Evolutionary conservation across 2,113 vertebrate genomes (phyloP).

Genomic region (Leucopsar rothschildi): DNA sequence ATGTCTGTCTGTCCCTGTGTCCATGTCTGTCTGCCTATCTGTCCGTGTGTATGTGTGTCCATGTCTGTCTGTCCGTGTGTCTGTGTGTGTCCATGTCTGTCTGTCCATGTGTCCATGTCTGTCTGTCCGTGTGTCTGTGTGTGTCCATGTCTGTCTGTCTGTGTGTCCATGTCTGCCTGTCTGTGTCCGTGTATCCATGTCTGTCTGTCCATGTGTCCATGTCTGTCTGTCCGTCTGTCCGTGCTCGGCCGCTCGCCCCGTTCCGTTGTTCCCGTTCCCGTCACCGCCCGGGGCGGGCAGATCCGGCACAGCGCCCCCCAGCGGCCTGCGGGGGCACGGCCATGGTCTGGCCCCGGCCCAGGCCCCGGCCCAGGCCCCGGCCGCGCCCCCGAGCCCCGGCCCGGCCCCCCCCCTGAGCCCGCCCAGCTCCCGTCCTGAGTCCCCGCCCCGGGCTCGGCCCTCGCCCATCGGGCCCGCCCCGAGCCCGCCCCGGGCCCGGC

Average conservation of each 20-base stretch:
- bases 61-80: background rate
- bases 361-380: too few relatives aligned
- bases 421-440: too few relatives aligned
- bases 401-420: too few relatives aligned
- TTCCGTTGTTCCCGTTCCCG: background rate
- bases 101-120: background rate
- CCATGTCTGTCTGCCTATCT: background rate
- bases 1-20: background rate
- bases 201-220: background rate
- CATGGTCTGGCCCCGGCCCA: background rate
- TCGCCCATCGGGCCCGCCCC: too few relatives aligned
- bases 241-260: background rate
- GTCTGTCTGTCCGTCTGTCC: background rate
- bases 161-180: background rate
- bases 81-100: background rate
- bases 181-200: background rate
- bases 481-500: too few relatives aligned
- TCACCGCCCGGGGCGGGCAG: background rate
- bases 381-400: too few relatives aligned
- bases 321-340: background rate
- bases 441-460: too few relatives aligned
- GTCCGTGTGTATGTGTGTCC: too few relatives aligned
- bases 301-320: background rate
- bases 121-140: background rate
- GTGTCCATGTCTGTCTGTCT: background rate